phyloP scores from a whole-genome alignment of 53 echinoderm and acorn worm species.

The Actinopyga echinites region DNA sequence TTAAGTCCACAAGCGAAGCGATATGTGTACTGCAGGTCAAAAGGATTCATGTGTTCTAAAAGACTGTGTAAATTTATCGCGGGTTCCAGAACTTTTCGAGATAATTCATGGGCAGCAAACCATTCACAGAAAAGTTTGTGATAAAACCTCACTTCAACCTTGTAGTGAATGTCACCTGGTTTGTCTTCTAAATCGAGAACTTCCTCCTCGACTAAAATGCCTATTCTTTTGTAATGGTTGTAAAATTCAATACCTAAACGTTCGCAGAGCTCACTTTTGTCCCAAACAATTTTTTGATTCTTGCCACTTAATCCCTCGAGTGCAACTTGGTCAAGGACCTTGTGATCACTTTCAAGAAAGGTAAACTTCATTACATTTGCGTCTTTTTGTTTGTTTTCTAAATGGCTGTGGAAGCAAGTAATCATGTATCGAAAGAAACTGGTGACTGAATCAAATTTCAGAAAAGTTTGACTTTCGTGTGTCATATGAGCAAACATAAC shows the following conservation, averaged over 20 bases:
- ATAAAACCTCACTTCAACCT: too few relatives aligned
- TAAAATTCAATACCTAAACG: background rate
- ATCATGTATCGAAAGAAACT: slow-evolving; percentile 14
- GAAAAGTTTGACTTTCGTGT: background rate
- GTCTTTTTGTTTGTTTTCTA: too few relatives aligned
- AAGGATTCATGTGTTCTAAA: background rate
- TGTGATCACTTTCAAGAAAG: background rate
- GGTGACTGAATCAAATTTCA: background rate
- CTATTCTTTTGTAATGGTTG: background rate
- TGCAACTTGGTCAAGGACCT: background rate
- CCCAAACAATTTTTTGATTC: background rate
- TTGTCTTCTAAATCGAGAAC: background rate
- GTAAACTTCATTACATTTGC: background rate
- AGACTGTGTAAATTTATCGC: background rate
- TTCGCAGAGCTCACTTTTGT: background rate
- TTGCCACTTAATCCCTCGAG: background rate
- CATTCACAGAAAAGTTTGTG: background rate
- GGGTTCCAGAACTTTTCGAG: too few relatives aligned
- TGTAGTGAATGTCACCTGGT: background rate
- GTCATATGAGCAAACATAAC: slow-evolving; percentile 25
- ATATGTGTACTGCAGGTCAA: background rate
- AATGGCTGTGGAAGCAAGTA: background rate
- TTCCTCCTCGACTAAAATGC: slow-evolving; percentile 18
- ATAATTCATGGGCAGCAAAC: background rate
- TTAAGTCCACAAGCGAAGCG: slow-evolving; percentile 19